Evolutionary conservation across 1,140 invertebrate species (phyloP).

Genomic region (Drosophila ogumai): DNA sequence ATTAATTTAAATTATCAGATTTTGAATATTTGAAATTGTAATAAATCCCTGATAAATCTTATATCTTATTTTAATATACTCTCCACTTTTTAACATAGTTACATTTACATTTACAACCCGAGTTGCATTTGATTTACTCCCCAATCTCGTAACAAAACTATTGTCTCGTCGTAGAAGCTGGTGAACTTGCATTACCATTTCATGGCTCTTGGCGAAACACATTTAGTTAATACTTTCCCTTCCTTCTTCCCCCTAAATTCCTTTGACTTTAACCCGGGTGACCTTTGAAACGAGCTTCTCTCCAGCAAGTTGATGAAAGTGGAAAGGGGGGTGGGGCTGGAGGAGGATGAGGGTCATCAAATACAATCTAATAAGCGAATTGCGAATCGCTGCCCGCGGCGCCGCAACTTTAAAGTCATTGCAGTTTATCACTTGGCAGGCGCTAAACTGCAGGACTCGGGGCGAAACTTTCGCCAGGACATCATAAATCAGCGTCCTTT

Average conservation of each 20-base stretch:
- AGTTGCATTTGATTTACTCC: not conserved
- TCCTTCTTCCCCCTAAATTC: not conserved
- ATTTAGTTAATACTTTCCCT: constrained; percentile 6
- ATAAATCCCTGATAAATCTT: not conserved
- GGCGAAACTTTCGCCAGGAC: constrained; percentile 61
- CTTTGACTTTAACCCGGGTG: not conserved
- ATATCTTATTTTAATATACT: not conserved
- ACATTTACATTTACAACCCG: too few relatives aligned
- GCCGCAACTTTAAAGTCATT: constrained; percentile 49
- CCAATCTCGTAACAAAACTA: not conserved
- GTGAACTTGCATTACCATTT: not conserved
- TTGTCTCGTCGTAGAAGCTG: not conserved
- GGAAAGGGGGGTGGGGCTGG: too few relatives aligned
- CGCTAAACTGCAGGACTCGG: constrained; percentile 73
- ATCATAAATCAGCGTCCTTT: constrained; percentile 69
- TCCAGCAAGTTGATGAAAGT: not conserved
- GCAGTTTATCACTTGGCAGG: constrained; percentile 73
- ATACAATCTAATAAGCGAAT: constrained; percentile 58
- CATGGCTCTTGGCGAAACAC: constrained; percentile 9
- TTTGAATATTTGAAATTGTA: too few relatives aligned
- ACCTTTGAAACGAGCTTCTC: not conserved
- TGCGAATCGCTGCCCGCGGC: constrained; percentile 15
- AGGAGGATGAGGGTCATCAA: constrained; percentile 32
- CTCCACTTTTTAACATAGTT: not conserved
- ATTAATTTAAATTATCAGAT: too few relatives aligned